A percentile compares a stretch with the other conserved stretches of the same genome.
phyloP scores from a whole-genome alignment of 2,797 vertebrate species.

The Paratrypauchen microcephalus region DNA sequence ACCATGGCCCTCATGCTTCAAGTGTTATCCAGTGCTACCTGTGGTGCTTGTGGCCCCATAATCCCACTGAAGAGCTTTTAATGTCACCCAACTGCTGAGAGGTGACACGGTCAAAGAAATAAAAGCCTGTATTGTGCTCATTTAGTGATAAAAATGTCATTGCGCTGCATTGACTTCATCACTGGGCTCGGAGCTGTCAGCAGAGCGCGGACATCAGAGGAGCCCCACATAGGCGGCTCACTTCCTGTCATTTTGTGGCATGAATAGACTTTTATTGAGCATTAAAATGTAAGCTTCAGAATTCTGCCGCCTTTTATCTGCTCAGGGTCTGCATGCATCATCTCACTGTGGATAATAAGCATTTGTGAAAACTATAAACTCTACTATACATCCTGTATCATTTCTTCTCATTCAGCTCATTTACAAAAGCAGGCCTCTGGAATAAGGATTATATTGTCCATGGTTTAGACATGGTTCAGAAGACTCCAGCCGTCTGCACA shows the following conservation, averaged over 20 bases:
- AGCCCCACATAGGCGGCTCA: background rate
- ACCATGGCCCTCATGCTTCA: background rate
- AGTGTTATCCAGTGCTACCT: constrained; percentile 10
- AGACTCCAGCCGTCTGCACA: background rate
- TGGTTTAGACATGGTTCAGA: background rate
- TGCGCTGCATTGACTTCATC: background rate
- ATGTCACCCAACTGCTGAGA: constrained; percentile 6
- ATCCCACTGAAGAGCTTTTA: constrained; percentile 12
- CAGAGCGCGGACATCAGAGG: background rate
- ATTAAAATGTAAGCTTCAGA: constrained; percentile 5
- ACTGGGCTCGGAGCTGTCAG: constrained; percentile 5
- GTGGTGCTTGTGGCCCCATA: constrained; percentile 10
- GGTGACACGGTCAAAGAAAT: constrained; percentile 16
- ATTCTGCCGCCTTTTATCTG: background rate
- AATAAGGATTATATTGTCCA: background rate
- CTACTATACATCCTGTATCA: background rate
- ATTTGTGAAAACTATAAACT: background rate
- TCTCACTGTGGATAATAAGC: background rate
- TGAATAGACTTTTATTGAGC: constrained; percentile 2
- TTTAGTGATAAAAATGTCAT: constrained; percentile 9
- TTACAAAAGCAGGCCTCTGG: background rate
- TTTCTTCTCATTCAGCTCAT: background rate
- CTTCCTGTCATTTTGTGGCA: constrained; percentile 10
- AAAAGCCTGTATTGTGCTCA: constrained; percentile 3
- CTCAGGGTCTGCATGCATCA: background rate